Percentiles rank a stretch among this genome's conserved stretches.
phyloP scores from a whole-genome alignment of 2,888 invertebrate species.

The Mermis nigrescens region DNA sequence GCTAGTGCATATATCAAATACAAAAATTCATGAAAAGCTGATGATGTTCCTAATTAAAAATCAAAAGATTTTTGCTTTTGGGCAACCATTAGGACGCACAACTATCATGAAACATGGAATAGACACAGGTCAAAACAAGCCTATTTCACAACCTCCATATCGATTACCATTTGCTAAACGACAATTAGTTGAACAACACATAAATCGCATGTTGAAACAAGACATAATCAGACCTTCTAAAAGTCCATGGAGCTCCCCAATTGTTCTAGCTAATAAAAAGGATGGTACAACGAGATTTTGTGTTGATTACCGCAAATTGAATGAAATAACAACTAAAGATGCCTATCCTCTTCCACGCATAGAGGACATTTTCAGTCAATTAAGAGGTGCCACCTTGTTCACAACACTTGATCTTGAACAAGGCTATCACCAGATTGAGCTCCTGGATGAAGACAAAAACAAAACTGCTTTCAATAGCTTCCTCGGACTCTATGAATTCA shows the following conservation, averaged over 20 bases:
- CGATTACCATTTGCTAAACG: too few species aligned
- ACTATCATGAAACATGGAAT: too few species aligned
- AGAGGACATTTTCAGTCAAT: slow-evolving; percentile 12
- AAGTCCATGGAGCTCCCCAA: slow-evolving; percentile 28
- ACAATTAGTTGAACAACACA: not conserved
- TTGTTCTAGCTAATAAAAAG: slow-evolving; percentile 29
- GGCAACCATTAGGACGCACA: too few species aligned
- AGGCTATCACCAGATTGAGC: slow-evolving; percentile 16
- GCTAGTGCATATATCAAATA: too few species aligned
- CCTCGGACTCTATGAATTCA: slow-evolving; percentile 19
- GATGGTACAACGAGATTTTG: slow-evolving; percentile 19
- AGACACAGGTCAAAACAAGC: too few species aligned
- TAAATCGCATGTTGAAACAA: not conserved
- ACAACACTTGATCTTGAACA: slow-evolving; percentile 13
- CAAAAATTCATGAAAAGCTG: too few species aligned
- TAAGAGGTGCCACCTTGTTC: slow-evolving; percentile 10
- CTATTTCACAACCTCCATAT: too few species aligned
- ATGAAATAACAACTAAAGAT: slow-evolving; percentile 14
- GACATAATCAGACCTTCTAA: slow-evolving; percentile 17
- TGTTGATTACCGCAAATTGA: slow-evolving; percentile 18
- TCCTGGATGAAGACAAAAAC: slow-evolving; percentile 13
- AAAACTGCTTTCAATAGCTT: slow-evolving; percentile 19
- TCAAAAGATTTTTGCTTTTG: too few species aligned
- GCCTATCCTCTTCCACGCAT: slow-evolving; percentile 13
- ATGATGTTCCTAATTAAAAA: too few species aligned